Evolutionary conservation across 2,888 invertebrate species (phyloP), one percentile per base, ranked within the genome.

Genomic region (Himalopsyche tibetana): DNA sequence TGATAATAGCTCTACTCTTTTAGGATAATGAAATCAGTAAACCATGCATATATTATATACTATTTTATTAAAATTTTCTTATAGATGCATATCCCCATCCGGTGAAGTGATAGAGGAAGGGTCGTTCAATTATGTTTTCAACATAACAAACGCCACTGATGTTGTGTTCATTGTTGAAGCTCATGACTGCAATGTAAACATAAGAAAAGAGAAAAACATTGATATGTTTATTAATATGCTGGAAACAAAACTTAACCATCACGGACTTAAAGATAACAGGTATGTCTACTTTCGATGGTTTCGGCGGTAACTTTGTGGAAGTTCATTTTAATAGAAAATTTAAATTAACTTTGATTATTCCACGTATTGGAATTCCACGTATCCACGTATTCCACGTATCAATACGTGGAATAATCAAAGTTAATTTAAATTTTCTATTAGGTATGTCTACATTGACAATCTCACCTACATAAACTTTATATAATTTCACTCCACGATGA

Each of bases 91-190:
- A 81, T 93, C 96, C 82, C 91, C 94, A 0, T 95, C 96, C 91
- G 96, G 96, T 74, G 94, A 95, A 4, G 91, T 93, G 63, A 94
- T 97, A 36, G 94, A 95, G 17, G 98, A 98, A 91, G 97, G 97
- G 2, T 94, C 95, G 11, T 96, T 96, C 91, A 93, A 95, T 83
- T 94, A 94, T 84, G 91, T 97, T n/a, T 92, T 94, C 80, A 94
- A 94, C 55, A 93, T 96, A 8, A 95, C 95, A 0, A 93, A 92
- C 88, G 96, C 96, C 5, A 96, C 96, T 4, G 99, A 99, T 91
- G 94, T 98, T 0, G 97, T 98, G 84, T 97, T 99, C 91, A 95
- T 99, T 84, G 94, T 98, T 0, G 98, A 99, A 90, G 97, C 98
- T 2, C 96, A 96, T 89, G 92, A 93, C 6, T 98, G 98, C 91